Evolutionary conservation across 2,113 vertebrate genomes (phyloP), one percentile per base, ranked within the genome.

Genomic region (Spheniscus mendiculus): DNA sequence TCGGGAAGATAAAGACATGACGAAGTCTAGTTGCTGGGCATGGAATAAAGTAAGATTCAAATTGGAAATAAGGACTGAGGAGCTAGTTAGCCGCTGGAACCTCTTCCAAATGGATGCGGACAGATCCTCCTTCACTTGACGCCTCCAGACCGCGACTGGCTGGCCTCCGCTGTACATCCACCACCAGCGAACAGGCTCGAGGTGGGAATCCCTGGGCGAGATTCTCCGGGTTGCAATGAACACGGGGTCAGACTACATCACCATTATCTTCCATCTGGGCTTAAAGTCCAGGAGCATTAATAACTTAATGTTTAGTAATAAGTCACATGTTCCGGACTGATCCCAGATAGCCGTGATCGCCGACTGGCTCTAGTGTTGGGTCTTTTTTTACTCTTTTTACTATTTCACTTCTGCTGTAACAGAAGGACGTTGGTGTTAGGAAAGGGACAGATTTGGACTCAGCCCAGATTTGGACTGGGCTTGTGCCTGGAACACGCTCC

Each of bases 321-420:
- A 0, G 22, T 12, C 71, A 17, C n/a, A 1, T 9, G n/a, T 10
- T 45, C 29, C 55, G 4, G 26, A 15, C 45, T 2, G 56, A 18
- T 23, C 34, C 44, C 63, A 23, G 53, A 5, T 3, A 12, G 13
- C 58, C 15, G 5, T 2, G 27, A 19, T 3, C 9, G 1, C 1
- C 2, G 42, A 15, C 7, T 4, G 20, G 47, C n/a, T 42, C 61
- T 5, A 0, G 3, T 4, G 6, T 6, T 20, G 62, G 49, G 36
- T 42, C 32, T 9, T 29, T 74, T 74, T 70, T 45, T 27, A 50
- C 55, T 44, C 9, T 32, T 52, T n/a, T 36, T 27, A 13, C 32
- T 55, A 4, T 18, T 62, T 52, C 34, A 5, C 15, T 83, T 42
- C 26, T 42, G 80, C 45, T 49, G 38, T 21, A 40, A 25, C 45